Conservation (phyloP, 2,888 invertebrate genomes). For the Druceiella hillmani region DNA sequence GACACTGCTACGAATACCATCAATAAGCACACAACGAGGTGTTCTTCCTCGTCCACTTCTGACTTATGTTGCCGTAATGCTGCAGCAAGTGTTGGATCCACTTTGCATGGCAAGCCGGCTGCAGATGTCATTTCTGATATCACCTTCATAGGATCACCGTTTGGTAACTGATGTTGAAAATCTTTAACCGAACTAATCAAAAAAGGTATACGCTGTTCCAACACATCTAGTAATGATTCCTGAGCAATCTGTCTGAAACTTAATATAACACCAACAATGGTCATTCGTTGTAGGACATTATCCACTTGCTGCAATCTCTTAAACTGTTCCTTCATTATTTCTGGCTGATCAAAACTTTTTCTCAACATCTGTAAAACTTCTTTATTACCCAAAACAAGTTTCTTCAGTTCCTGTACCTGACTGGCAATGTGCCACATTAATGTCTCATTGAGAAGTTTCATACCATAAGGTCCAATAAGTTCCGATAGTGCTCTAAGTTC, state of each 20-base stretch:
- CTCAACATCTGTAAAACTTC: slow-evolving; percentile 85
- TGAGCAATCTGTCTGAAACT: slow-evolving; percentile 93
- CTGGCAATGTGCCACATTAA: slow-evolving; percentile 98
- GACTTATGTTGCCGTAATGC: slow-evolving; percentile 86
- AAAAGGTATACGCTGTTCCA: slow-evolving; percentile 94
- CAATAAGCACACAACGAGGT: slow-evolving; percentile 86
- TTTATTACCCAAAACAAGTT: slow-evolving; percentile 86
- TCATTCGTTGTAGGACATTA: slow-evolving; percentile 93
- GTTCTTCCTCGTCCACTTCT: slow-evolving; percentile 87
- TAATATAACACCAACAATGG: slow-evolving; percentile 95
- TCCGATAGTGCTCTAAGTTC: slow-evolving; percentile 93
- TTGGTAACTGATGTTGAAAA: slow-evolving; percentile 87
- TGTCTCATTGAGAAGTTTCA: slow-evolving; percentile 94
- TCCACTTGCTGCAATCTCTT: slow-evolving; percentile 87
- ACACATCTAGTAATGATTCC: slow-evolving; percentile 87
- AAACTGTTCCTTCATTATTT: slow-evolving; percentile 95
- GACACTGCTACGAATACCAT: slow-evolving; percentile 99
- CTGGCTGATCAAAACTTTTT: slow-evolving; percentile 97
- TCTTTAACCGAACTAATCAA: slow-evolving; percentile 91
- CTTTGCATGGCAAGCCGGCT: slow-evolving; percentile 88
- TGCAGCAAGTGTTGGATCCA: slow-evolving; percentile 90
- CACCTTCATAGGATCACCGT: slow-evolving; percentile 83
- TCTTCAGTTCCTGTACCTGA: slow-evolving; percentile 95
- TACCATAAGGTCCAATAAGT: slow-evolving; percentile 96
- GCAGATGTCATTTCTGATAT: slow-evolving; percentile 98